Evolutionary conservation across 2,113 vertebrate species (phyloP), one percentile per base, ranked within the genome.

Genomic region (Vulpes vulpes): DNA sequence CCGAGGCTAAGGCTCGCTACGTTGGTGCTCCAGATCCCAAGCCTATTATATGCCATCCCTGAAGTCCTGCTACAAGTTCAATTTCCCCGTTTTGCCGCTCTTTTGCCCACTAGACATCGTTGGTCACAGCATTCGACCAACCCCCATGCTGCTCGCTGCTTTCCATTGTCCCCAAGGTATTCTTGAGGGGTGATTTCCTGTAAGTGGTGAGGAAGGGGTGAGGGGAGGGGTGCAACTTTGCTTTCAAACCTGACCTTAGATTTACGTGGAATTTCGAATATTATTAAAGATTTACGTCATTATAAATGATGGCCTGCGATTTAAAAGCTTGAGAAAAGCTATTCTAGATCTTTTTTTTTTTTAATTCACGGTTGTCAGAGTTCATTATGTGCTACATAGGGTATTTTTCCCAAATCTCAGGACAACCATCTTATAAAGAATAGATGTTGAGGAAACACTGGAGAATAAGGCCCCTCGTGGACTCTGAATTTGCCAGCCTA

Each of bases 241-340:
- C 62, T 74, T 96, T 96, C 62, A 89, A 85, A 15, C 23, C 12
- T 82, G 53, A 79, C 8, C 11, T 5, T 79, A 51, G 5, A 87
- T 83, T 80, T 43, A 59, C 30, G 96, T 84, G 74, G 38, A 83
- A 91, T 81, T 96, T 94, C 62, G 95, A 97, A 74, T 86, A 84
- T 12, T 23, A 84, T 53, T 88, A 62, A 96, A 84, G 35, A 80
- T 51, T 38, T 57, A 80, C 43, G 23, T 92, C 65, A 94, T 84
- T 94, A 74, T 69, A 90, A 88, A 79, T 60, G 64, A 91, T 78
- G 73, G 30, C 3, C 35, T 62, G 53, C 38, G 20, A 51, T 79
- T 35, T 69, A 57, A 89, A 95, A 78, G 16, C 49, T 81, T 64
- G 19, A 87, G 53, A 49, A 93, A 89, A 30, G 32, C 35, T 53